phyloP scores from a whole-genome alignment of 2,797 vertebrate genomes.

The Neosilurus mollespiculum region DNA sequence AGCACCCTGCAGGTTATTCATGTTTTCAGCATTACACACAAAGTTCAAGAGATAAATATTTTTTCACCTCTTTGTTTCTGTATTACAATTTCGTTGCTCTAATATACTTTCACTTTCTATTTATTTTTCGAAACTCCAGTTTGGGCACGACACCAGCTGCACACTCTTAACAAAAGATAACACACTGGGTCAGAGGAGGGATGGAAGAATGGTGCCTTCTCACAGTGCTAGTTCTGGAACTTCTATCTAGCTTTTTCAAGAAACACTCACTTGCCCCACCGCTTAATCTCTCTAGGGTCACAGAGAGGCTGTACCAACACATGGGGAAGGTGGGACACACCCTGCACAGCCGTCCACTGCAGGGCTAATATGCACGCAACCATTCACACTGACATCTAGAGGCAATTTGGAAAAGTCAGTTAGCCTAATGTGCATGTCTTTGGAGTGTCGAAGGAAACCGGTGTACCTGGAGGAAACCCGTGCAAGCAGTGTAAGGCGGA shows the following conservation, averaged over 20 bases:
- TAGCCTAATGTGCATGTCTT: too few species aligned
- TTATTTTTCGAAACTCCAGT: conserved; percentile 67
- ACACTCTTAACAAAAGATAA: conserved; percentile 78
- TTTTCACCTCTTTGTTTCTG: neutral
- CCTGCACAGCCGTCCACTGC: too few species aligned
- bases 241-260: neutral
- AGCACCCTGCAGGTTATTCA: conserved; percentile 79
- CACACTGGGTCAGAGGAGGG: conserved; percentile 11
- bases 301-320: too few species aligned
- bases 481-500: too few species aligned
- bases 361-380: too few species aligned
- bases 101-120: neutral
- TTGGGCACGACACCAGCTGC: conserved; percentile 80
- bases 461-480: too few species aligned
- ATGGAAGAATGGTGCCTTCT: neutral
- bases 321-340: too few species aligned
- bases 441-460: too few species aligned
- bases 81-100: neutral
- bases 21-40: conserved; percentile 75
- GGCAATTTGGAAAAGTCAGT: too few species aligned
- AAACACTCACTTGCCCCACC: neutral
- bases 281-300: too few species aligned
- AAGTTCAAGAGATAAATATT: neutral
- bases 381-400: too few species aligned
- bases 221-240: conserved; percentile 10